Evolutionary conservation across 1,140 invertebrate genomes (phyloP), one percentile per base, ranked within the genome.

Genomic region (Meloidogyne hapla): DNA sequence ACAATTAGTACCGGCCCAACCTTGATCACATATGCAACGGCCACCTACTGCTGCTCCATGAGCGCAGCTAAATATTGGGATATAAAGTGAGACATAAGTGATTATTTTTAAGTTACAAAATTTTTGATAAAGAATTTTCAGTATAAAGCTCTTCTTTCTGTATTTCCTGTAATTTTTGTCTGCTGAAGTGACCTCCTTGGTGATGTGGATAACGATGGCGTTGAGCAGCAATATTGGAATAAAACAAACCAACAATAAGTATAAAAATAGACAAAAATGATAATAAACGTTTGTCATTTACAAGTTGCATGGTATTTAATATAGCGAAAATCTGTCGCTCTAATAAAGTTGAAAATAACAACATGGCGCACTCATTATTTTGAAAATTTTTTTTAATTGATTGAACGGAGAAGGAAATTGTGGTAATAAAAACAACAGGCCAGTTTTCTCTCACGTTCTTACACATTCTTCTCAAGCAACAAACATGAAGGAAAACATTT

Each of bases 1-100:
- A 56, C 83, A 85, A 61, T 83, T 79, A 13, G 75, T 79, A 2
- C 83, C 83, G 12, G 74, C 76, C 62, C 28, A 85, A 33, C 83
- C 81, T 6, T 77, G 69, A 15, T 79, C 48, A 42, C 79, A 80
- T 8, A 80, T 28, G 65, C 79, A 80, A 25, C 42, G 61, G 13
- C 80, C 79, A 42, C 38, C 69, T 12, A 83, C 80, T 64, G 75
- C 66, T 3, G 65, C 9, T 8, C 79, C 79, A 61, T 82, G 67
- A 8, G 40, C 68, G 42, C 79, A 80, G 5, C 77, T 77, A 28
- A n/a, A n/a, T n/a, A n/a, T n/a, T n/a, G n/a, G n/a, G n/a, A n/a
- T n/a, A n/a, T n/a, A n/a, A n/a, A n/a, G n/a, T n/a, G n/a, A n/a
- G n/a, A n/a, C n/a, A n/a, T 15, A 78, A 69, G 3, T n/a, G 9